Evolutionary conservation across 2,888 invertebrate genomes (phyloP).

Genomic region (Monochamus alternatus): DNA sequence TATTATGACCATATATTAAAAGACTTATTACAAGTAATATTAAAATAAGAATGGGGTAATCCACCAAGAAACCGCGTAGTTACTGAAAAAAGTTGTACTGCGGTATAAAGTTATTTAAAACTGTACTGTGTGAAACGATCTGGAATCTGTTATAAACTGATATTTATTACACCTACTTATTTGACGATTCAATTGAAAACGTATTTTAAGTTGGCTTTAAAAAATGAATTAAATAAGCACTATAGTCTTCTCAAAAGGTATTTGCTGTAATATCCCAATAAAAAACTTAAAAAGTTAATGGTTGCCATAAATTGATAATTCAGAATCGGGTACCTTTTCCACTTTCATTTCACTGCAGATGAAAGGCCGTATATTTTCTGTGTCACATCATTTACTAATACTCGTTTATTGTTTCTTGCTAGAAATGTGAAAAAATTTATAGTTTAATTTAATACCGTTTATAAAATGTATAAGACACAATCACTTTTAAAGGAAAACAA

Average conservation of each 20-base stretch:
- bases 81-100: slow-evolving; percentile 21
- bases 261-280: slow-evolving; percentile 13
- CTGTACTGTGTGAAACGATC: slow-evolving; percentile 25
- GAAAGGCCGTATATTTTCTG: slow-evolving; percentile 5
- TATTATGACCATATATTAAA: slow-evolving; percentile 21
- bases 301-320: slow-evolving; percentile 12
- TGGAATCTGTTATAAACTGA: slow-evolving; percentile 22
- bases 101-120: slow-evolving; percentile 27
- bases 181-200: slow-evolving; percentile 24
- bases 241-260: slow-evolving; percentile 20
- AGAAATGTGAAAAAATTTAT: no score
- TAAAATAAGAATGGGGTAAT: slow-evolving; percentile 27
- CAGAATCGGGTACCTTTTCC: not conserved
- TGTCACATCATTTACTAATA: not conserved
- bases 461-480: not conserved
- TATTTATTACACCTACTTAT: slow-evolving; percentile 27
- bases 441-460: not conserved
- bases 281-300: slow-evolving; percentile 20
- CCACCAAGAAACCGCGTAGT: slow-evolving; percentile 26
- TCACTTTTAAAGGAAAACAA: not conserved
- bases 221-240: slow-evolving; percentile 16
- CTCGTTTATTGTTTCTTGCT: not conserved
- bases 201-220: slow-evolving; percentile 19
- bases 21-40: slow-evolving; percentile 19
- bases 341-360: slow-evolving; percentile 3